Conservation (phyloP, 2,888 invertebrate genomes). For the Megamerina dolium region DNA sequence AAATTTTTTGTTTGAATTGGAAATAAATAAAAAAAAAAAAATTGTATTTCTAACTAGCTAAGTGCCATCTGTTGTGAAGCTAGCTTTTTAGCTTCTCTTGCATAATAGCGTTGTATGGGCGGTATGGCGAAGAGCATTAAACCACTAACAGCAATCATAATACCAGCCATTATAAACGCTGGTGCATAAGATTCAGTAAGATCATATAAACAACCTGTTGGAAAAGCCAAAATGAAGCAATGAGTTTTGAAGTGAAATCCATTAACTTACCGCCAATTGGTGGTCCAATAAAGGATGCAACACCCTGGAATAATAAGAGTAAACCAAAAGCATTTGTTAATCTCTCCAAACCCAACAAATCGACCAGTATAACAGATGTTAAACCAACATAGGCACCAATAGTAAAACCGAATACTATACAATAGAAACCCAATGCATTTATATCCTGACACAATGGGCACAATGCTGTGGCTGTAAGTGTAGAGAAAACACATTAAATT, state of each 20-base stretch:
- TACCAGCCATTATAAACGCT: constrained; percentile 83
- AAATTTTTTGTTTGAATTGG: too few species aligned
- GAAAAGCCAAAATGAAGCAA: constrained; percentile 1
- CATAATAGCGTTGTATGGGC: constrained; percentile 55
- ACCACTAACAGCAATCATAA: constrained; percentile 79
- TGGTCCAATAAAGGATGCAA: constrained; percentile 86
- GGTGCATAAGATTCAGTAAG: constrained; percentile 70
- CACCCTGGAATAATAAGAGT: constrained; percentile 85
- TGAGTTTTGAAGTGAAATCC: neutral
- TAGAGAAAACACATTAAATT: constrained; percentile 1
- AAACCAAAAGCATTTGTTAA: constrained; percentile 95
- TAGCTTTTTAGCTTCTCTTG: constrained; percentile 24
- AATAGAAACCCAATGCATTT: constrained; percentile 68
- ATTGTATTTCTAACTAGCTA: constrained; percentile 28
- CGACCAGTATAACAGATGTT: constrained; percentile 91
- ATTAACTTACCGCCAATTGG: constrained; percentile 76
- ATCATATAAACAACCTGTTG: constrained; percentile 77
- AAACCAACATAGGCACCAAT: constrained; percentile 95
- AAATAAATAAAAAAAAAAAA: too few species aligned
- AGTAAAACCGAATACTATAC: constrained; percentile 78
- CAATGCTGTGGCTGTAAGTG: constrained; percentile 66
- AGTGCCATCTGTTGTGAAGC: constrained; percentile 34
- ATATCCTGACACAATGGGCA: constrained; percentile 72
- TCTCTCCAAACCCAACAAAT: constrained; percentile 85
- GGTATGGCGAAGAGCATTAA: constrained; percentile 82